These are phyloP conservation scores for Melanocharis versteri DNA, from an alignment of 2,113 vertebrate species.

Conservation along the genomic window DNA sequence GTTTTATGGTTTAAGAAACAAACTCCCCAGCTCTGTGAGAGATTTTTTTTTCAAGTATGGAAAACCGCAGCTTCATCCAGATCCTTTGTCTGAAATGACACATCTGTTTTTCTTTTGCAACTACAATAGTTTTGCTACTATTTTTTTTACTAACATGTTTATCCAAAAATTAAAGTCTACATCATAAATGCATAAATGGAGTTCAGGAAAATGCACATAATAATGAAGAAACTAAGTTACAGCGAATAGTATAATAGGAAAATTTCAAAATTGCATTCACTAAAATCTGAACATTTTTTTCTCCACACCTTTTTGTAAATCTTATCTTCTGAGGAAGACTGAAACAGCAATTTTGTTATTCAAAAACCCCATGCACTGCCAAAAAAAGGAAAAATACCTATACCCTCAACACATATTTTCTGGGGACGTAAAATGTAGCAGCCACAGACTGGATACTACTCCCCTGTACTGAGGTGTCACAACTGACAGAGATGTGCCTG, in stretches of 20 bases:
- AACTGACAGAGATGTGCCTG: not conserved
- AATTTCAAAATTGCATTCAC: not conserved
- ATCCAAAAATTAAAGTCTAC: not conserved
- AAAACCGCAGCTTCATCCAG: not conserved
- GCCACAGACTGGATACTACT: not conserved
- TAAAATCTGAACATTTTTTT: not conserved
- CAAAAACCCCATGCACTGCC: rapidly evolving
- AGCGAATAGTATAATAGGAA: not conserved
- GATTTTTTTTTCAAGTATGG: not conserved
- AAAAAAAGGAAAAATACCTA: not conserved
- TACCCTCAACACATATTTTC: not conserved
- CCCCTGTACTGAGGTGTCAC: not conserved
- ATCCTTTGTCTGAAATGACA: not conserved
- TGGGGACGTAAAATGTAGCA: not conserved
- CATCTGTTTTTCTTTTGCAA: not conserved
- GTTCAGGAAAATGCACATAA: not conserved
- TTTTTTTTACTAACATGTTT: not conserved
- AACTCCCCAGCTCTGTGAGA: not conserved
- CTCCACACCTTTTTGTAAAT: not conserved
- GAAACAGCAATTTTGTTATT: not conserved
- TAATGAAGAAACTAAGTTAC: not conserved
- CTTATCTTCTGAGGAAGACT: not conserved
- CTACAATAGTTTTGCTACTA: not conserved
- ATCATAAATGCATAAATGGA: not conserved
- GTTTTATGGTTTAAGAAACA: not conserved